phyloP scores from a whole-genome alignment of 2,888 invertebrate genomes.

The Elmis aenea region DNA sequence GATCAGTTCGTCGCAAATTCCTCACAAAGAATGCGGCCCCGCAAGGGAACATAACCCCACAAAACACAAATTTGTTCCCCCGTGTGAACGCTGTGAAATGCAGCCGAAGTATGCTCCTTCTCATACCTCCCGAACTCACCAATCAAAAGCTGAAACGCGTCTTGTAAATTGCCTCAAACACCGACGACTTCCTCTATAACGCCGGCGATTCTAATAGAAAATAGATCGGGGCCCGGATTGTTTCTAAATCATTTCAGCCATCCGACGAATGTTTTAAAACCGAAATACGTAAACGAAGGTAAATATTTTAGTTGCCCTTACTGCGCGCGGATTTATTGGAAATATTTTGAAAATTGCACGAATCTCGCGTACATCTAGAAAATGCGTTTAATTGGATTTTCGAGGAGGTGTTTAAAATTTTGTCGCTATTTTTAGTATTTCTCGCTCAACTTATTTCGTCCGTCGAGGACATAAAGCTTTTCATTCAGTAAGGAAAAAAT shows the following conservation, averaged over 20 bases:
- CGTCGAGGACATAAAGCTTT: no score
- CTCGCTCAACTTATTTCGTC: no score
- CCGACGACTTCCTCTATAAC: constrained; percentile 12
- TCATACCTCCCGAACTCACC: constrained; percentile 12
- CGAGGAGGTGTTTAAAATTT: constrained; percentile 23
- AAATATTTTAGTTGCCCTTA: constrained; percentile 10
- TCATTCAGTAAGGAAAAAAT: no score
- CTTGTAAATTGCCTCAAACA: constrained; percentile 9
- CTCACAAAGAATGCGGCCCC: constrained; percentile 18
- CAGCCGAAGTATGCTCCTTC: constrained; percentile 14
- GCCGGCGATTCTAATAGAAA: constrained; percentile 11
- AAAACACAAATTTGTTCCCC: constrained; percentile 22
- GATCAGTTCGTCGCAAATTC: constrained; percentile 21
- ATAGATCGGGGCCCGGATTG: constrained; percentile 10
- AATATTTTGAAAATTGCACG: constrained; percentile 13
- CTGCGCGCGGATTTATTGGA: constrained; percentile 11
- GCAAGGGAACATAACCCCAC: constrained; percentile 19
- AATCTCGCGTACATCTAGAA: constrained; percentile 11
- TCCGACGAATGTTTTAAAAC: constrained; percentile 11
- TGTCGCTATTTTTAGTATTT: no score
- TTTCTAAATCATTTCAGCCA: constrained; percentile 11
- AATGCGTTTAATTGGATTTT: constrained; percentile 14
- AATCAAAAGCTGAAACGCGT: constrained; percentile 10
- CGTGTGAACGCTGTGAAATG: constrained; percentile 21
- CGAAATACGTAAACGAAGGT: constrained; percentile 9